Conservation (phyloP, 2,113 vertebrate genomes). For the Phrynosoma platyrhinos region DNA sequence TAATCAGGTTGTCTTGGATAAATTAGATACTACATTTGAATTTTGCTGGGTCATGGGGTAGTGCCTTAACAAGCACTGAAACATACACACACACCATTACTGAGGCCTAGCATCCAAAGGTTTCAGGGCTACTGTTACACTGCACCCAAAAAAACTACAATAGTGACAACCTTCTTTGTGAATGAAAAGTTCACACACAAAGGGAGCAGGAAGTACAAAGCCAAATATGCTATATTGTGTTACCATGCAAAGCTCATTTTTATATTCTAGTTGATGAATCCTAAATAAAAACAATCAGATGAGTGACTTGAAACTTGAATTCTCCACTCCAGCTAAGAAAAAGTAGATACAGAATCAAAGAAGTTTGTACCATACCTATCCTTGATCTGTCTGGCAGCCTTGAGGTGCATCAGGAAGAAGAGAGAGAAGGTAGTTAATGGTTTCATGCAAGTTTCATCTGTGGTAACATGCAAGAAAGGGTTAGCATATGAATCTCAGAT, state of each 20-base stretch:
- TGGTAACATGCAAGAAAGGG: constrained; percentile 77
- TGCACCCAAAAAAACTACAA: neutral
- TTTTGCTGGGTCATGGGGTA: neutral
- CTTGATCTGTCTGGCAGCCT: constrained; percentile 97
- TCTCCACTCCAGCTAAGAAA: constrained; percentile 52
- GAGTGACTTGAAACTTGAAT: constrained; percentile 23
- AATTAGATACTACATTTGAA: neutral
- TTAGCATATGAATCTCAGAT: constrained; percentile 58
- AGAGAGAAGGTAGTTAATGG: constrained; percentile 85
- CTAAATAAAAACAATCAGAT: neutral
- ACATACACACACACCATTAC: neutral
- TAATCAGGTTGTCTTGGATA: neutral
- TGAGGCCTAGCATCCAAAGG: neutral
- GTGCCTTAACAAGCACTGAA: neutral
- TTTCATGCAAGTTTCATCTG: constrained; percentile 81
- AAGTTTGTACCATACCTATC: constrained; percentile 90
- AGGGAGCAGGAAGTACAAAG: neutral
- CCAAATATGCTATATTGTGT: neutral
- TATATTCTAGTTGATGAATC: neutral
- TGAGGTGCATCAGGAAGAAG: constrained; percentile 80
- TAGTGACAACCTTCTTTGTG: neutral
- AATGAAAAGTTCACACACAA: neutral
- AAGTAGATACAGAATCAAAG: constrained; percentile 66
- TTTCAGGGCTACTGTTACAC: neutral
- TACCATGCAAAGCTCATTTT: constrained; percentile 17